A percentile compares a stretch with the other conserved stretches of the same genome.
Evolutionary conservation across 2,797 vertebrate species (phyloP).

Genomic region (Oreochromis mossambicus): DNA sequence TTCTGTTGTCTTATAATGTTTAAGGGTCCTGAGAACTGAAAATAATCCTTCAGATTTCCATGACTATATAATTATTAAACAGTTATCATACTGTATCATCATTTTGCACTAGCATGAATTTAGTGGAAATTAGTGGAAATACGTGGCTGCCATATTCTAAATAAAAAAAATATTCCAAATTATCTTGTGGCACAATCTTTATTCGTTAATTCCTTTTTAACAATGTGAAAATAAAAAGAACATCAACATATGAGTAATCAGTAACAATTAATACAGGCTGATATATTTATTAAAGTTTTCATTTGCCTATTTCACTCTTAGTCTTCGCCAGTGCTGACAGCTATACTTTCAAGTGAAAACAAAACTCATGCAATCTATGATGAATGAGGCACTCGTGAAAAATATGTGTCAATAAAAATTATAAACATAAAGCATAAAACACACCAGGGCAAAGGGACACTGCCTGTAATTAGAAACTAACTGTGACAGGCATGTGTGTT

Average conservation of each 20-base stretch:
- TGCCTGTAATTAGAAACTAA: background rate
- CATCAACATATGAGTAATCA: constrained; percentile 26
- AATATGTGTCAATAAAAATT: background rate
- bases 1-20: background rate
- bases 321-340: background rate
- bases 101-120: background rate
- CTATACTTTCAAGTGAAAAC: background rate
- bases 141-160: background rate
- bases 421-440: background rate
- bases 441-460: background rate
- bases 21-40: background rate
- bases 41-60: background rate
- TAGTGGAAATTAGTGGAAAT: background rate
- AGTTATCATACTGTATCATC: background rate
- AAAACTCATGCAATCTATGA: constrained; percentile 1
- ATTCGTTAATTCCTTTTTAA: constrained; percentile 50
- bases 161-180: constrained; percentile 41
- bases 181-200: constrained; percentile 53
- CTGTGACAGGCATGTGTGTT: background rate
- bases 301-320: background rate
- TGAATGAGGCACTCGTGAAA: background rate
- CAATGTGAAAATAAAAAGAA: constrained; percentile 36
- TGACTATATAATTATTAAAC: background rate
- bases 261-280: constrained; percentile 33
- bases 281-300: background rate